Percentiles rank a stretch among this genome's conserved stretches.
These are phyloP conservation scores for Diuraphis noxia DNA, from an alignment of 1,140 invertebrate genomes.

Conservation along the genomic window DNA sequence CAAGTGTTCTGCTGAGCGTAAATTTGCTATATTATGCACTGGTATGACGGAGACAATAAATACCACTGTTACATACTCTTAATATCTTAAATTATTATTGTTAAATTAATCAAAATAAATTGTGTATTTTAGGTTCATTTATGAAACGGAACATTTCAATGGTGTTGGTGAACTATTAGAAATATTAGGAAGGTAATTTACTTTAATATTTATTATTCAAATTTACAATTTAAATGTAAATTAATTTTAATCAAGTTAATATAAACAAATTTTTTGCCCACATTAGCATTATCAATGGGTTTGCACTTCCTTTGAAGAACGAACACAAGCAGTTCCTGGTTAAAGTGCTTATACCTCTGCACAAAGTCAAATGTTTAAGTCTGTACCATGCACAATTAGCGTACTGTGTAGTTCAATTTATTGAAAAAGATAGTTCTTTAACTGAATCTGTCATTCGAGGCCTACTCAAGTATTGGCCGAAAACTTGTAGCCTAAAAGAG, in stretches of 20 bases:
- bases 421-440: slow-evolving; percentile 96
- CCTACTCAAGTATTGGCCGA: slow-evolving; percentile 98
- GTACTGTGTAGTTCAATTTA: slow-evolving; percentile 99
- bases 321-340: slow-evolving; percentile 98
- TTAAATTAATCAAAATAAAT: neutral
- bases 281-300: slow-evolving; percentile 96
- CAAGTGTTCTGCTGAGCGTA: no score
- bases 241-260: neutral
- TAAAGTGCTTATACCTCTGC: slow-evolving; percentile 96
- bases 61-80: no score
- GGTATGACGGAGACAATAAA: no score
- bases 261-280: slow-evolving; percentile 9
- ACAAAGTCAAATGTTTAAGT: slow-evolving; percentile 84
- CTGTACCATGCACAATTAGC: slow-evolving; percentile 96
- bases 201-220: neutral
- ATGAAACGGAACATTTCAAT: slow-evolving; percentile 99
- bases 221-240: neutral
- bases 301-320: slow-evolving; percentile 93
- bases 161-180: slow-evolving; percentile 97
- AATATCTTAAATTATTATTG: neutral
- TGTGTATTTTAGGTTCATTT: slow-evolving; percentile 84
- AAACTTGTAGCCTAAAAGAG: slow-evolving; percentile 98
- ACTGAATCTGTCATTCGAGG: slow-evolving; percentile 95
- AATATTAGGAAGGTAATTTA: slow-evolving; percentile 84
- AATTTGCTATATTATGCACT: no score